Percentiles rank a stretch among this genome's conserved stretches.
phyloP scores from a whole-genome alignment of 2,888 invertebrate genomes.

The Melolontha melolontha region DNA sequence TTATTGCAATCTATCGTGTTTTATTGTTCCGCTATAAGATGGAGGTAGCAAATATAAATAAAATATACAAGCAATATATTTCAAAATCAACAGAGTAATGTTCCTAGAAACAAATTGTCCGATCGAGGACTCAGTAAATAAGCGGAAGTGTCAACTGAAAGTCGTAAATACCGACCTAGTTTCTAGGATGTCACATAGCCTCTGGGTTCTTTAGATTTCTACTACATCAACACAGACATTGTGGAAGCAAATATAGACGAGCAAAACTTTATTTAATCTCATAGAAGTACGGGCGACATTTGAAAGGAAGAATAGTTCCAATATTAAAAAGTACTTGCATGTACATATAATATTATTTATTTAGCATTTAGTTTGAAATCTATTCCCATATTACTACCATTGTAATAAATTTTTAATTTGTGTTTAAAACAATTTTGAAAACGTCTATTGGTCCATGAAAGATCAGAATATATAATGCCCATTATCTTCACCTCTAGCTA shows the following conservation, averaged over 20 bases:
- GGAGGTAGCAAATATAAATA: constrained; percentile 17
- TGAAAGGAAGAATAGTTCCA: no score
- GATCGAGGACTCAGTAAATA: constrained; percentile 37
- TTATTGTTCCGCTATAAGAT: constrained; percentile 20
- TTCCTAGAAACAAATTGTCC: constrained; percentile 32
- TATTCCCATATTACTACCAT: no score
- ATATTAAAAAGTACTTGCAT: no score
- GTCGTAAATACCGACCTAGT: constrained; percentile 39
- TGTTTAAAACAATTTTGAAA: no score
- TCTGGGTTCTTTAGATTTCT: background rate
- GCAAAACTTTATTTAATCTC: background rate
- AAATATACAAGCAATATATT: constrained; percentile 37
- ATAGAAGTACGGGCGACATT: background rate
- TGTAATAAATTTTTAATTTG: no score
- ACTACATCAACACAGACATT: background rate
- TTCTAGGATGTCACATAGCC: constrained; percentile 26
- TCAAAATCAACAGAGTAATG: constrained; percentile 39
- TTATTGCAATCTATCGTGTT: background rate
- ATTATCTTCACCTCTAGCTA: no score
- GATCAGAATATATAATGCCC: no score
- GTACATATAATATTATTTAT: no score
- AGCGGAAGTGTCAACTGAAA: constrained; percentile 28
- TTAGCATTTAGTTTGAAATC: no score
- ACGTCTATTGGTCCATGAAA: no score
- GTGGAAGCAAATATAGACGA: background rate